These are phyloP conservation scores for Lynx canadensis DNA, from an alignment of 2,113 vertebrate species.

Conservation along the genomic window DNA sequence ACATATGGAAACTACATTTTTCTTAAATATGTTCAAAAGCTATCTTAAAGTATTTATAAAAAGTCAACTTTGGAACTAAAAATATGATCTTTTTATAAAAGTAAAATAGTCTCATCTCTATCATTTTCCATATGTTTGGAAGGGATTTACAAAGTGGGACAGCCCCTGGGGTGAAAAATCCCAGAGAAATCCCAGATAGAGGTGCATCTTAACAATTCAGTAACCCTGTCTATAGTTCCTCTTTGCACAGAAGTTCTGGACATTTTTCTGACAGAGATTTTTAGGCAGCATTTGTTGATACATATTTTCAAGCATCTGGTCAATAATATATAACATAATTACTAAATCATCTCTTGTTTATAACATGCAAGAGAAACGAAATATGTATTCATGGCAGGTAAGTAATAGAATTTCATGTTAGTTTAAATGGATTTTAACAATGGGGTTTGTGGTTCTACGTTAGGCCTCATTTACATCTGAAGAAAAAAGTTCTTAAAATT, in stretches of 20 bases:
- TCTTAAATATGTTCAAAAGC: neutral
- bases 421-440: slow-evolving; percentile 14
- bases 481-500: neutral
- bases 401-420: neutral
- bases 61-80: neutral
- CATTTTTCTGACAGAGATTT: neutral
- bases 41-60: neutral
- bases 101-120: neutral
- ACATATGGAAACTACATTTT: neutral
- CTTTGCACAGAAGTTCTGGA: neutral
- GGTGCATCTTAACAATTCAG: no score
- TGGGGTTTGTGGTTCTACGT: neutral
- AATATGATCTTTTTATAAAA: neutral
- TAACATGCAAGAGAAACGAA: neutral
- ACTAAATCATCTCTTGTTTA: neutral
- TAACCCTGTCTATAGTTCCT: neutral
- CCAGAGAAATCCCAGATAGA: neutral
- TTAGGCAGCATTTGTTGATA: neutral
- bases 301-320: neutral
- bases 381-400: neutral
- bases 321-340: neutral
- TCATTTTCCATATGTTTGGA: neutral
- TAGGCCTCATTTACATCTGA: neutral
- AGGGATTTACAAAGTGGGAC: neutral
- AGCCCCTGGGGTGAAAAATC: neutral